phyloP scores from a whole-genome alignment of 1,140 invertebrate species.

The Pararge aegeria region DNA sequence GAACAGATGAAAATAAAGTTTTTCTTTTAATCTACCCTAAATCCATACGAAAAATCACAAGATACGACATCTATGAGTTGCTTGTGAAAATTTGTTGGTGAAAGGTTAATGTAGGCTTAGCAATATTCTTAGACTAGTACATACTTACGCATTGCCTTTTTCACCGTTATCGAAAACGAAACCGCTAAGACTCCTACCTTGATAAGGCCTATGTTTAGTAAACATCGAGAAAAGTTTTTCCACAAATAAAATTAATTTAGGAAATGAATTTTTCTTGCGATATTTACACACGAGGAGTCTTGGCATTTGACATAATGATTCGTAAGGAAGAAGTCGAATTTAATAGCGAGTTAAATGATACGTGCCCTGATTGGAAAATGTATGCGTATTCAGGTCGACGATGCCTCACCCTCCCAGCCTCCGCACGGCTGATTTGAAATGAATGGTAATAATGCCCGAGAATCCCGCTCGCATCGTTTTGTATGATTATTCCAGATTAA shows the following conservation, averaged over 20 bases:
- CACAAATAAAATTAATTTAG: slow-evolving; percentile 19
- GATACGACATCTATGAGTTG: no score
- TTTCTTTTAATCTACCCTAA: no score
- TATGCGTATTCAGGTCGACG: slow-evolving; percentile 77
- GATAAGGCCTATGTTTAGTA: no score
- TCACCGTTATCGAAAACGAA: no score
- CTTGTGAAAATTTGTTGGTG: no score
- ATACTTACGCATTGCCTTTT: no score
- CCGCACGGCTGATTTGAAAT: slow-evolving; percentile 77
- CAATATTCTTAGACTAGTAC: no score
- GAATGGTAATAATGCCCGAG: slow-evolving; percentile 77
- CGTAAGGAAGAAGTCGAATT: slow-evolving; percentile 76
- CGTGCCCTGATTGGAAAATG: slow-evolving; percentile 79
- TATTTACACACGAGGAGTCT: slow-evolving; percentile 34
- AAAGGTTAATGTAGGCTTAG: no score
- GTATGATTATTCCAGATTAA: slow-evolving; percentile 80
- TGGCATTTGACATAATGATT: slow-evolving; percentile 71
- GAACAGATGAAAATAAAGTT: no score
- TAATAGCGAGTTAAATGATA: slow-evolving; percentile 80
- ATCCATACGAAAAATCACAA: no score
- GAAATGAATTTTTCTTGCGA: slow-evolving; percentile 28
- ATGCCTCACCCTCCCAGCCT: slow-evolving; percentile 56
- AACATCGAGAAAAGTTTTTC: neutral
- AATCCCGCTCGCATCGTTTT: slow-evolving; percentile 77
- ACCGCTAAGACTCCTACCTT: no score